Base-by-base conservation (phyloP, 92 coral and sea anemone species). In the Isaurus tuberculatus region DNA sequence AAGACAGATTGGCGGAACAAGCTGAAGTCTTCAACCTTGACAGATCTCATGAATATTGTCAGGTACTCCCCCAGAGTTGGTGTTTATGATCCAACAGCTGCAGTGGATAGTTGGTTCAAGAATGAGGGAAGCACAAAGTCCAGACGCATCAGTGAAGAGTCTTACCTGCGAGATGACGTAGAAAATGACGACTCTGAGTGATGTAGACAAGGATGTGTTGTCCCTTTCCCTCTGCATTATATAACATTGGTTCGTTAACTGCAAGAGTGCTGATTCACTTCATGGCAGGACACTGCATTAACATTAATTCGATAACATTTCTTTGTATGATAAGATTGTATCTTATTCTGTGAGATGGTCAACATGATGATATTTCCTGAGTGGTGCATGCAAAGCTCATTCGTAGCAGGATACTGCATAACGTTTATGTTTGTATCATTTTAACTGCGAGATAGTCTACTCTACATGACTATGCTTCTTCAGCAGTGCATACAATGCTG, bases 1-100 rank as follows among this genome's bases (percentile, higher is more conserved):
- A 84, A 84, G 23, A 84, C 82, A 0, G 71, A 84, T 16, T 3
- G 73, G 17, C 63, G 73, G 65, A 83, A 80, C 75, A 80, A 60
- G 28, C 75, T 80, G 27, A 80, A 80, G 25, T 70, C 48, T 22
- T 60, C 34, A 60, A 60, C 84, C 5, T 75, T 81, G 33, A 65
- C 75, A 17, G 85, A 81, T 46, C 72, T 81, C 72, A 81, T 67
- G 75, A 72, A 20, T 17, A 66, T 66, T 42, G 63, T 42, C 73
- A 65, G 40, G 37, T 65, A 79, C 33, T 79, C 83, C 20, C 51
- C 83, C 37, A 31, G 48, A 25, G 46, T 79, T 55, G 57, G 63
- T 57, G 67, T 49, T 79, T 80, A 19, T 27, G 75, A 80, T 42
- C 85, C 75, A 29, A 66, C 30, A 3, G 48, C 69, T 70, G 75